A percentile compares a stretch with the other conserved stretches of the same genome.
Evolutionary conservation across 2,113 vertebrate species (phyloP).

Genomic region (Typhlomys cinereus): DNA sequence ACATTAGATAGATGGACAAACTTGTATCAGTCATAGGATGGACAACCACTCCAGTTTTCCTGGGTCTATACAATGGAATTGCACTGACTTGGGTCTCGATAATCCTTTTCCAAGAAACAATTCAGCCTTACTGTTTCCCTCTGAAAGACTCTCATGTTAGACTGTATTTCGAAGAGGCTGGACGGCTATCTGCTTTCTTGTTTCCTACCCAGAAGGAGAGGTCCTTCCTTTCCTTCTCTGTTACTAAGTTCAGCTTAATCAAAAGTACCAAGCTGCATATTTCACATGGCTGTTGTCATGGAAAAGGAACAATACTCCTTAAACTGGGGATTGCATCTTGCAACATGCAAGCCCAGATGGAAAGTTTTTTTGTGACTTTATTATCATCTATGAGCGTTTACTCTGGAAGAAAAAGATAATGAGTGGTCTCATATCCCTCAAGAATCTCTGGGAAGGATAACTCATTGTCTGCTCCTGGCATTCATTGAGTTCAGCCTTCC

Average conservation of each 20-base stretch:
- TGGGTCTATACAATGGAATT: background rate
- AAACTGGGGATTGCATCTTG: background rate
- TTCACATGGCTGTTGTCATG: background rate
- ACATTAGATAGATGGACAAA: background rate
- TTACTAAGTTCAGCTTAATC: background rate
- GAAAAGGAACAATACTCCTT: background rate
- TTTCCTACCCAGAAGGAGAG: background rate
- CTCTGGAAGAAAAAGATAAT: background rate
- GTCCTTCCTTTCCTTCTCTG: background rate
- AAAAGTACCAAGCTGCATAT: background rate
- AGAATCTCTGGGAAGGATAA: background rate
- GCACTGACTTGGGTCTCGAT: background rate
- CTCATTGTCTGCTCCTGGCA: background rate
- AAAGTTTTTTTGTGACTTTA: background rate
- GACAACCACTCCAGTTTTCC: background rate
- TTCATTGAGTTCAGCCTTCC: background rate
- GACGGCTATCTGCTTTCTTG: background rate
- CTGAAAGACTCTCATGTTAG: background rate
- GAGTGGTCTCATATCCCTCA: background rate
- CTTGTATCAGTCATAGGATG: background rate
- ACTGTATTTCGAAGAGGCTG: background rate
- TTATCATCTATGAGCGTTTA: background rate
- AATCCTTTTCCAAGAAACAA: background rate
- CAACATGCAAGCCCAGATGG: background rate
- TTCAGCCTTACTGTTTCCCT: background rate